Conservation (phyloP, 2,113 vertebrate genomes). For the Gobius niger region DNA sequence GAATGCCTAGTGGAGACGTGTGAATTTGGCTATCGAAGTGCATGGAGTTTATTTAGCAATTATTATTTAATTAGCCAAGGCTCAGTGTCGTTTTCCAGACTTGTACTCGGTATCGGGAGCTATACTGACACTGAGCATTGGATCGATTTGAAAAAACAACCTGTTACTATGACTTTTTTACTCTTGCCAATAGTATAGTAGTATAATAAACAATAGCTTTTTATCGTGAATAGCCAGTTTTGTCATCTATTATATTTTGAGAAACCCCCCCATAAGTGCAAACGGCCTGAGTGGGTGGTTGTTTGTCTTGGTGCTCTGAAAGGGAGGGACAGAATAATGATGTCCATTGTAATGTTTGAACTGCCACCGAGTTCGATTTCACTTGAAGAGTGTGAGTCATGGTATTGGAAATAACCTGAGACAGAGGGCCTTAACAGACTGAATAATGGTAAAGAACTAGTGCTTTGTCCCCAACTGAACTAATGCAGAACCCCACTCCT, state of each 20-base stretch:
- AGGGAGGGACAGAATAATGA: conserved; percentile 30
- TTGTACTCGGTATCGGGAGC: too few species aligned
- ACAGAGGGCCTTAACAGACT: conserved; percentile 45
- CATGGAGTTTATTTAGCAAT: too few species aligned
- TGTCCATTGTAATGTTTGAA: conserved; percentile 41
- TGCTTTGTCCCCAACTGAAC: conserved; percentile 46
- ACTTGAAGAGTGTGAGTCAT: conserved; percentile 51
- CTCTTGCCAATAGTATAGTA: too few species aligned
- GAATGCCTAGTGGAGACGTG: too few species aligned
- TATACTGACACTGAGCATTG: too few species aligned
- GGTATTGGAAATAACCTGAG: conserved; percentile 54
- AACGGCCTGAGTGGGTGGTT: conserved; percentile 31
- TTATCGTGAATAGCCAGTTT: neutral
- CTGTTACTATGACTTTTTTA: too few species aligned
- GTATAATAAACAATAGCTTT: too few species aligned
- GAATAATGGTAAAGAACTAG: conserved; percentile 51
- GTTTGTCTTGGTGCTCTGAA: conserved; percentile 35
- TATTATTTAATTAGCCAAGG: too few species aligned
- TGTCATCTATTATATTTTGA: neutral
- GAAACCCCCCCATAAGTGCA: neutral
- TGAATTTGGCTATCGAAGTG: too few species aligned
- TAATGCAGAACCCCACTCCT: conserved; percentile 33
- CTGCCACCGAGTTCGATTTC: conserved; percentile 52
- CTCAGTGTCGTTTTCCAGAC: too few species aligned
- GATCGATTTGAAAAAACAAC: too few species aligned